phyloP scores from a whole-genome alignment of 1,140 invertebrate species.

The Telenomus remus region DNA sequence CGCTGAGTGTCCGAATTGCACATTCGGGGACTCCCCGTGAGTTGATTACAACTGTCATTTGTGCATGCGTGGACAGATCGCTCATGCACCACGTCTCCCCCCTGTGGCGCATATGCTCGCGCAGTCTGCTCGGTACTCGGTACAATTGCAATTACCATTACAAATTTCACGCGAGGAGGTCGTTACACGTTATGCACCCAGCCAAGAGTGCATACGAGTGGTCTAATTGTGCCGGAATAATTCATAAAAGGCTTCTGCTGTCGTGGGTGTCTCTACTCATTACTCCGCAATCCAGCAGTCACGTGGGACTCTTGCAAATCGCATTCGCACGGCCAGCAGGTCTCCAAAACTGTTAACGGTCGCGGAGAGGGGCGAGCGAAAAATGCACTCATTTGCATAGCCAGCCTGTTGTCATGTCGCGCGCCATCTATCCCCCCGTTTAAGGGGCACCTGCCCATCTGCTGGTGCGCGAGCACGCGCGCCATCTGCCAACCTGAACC shows the following conservation, averaged over 20 bases:
- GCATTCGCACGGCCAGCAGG: constrained; percentile 64
- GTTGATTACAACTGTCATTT: constrained; percentile 33
- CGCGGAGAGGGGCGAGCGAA: constrained; percentile 64
- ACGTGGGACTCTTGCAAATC: constrained; percentile 56
- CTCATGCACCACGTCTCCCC: constrained; percentile 9
- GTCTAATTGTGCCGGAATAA: constrained; percentile 30
- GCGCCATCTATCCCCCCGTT: constrained; percentile 45
- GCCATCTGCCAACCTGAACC: constrained; percentile 61
- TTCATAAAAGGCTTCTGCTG: constrained; percentile 18
- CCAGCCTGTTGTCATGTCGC: constrained; percentile 65
- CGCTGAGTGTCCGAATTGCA: background rate
- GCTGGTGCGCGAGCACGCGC: constrained; percentile 52
- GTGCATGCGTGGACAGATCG: constrained; percentile 13
- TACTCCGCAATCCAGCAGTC: constrained; percentile 12
- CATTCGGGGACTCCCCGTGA: constrained; percentile 4
- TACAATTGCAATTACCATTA: constrained; percentile 46
- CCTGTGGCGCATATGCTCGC: constrained; percentile 37
- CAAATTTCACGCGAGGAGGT: constrained; percentile 19
- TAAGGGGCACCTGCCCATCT: constrained; percentile 71
- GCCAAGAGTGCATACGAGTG: constrained; percentile 8
- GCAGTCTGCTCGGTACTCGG: constrained; percentile 9
- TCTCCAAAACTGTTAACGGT: constrained; percentile 73
- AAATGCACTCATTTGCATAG: constrained; percentile 74
- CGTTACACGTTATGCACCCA: constrained; percentile 14
- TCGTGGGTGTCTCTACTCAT: constrained; percentile 39